phyloP scores from a whole-genome alignment of 1,140 invertebrate genomes.

The Adoxophyes honmai region DNA sequence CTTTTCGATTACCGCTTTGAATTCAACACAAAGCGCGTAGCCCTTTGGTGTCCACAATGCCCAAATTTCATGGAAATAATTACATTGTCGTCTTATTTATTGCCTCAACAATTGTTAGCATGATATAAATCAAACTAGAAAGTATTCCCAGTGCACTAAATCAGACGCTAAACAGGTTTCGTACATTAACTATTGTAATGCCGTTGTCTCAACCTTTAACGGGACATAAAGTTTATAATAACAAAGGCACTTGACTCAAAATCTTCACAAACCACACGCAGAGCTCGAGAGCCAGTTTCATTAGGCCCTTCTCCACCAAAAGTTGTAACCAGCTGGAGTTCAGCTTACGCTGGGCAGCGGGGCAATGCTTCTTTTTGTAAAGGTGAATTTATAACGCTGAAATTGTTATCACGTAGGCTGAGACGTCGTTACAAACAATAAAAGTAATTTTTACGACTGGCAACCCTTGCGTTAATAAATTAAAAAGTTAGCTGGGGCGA shows the following conservation, averaged over 20 bases:
- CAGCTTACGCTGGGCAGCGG: constrained; percentile 26
- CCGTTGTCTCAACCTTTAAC: constrained; percentile 47
- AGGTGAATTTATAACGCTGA: constrained; percentile 59
- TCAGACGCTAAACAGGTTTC: constrained; percentile 45
- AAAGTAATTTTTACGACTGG: constrained; percentile 74
- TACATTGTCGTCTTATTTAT: constrained; percentile 14
- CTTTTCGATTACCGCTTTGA: too few species aligned
- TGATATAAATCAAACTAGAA: constrained; percentile 10
- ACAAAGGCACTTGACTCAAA: constrained; percentile 61
- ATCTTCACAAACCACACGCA: constrained; percentile 39
- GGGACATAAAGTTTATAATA: constrained; percentile 46
- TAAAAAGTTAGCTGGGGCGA: constrained; percentile 61
- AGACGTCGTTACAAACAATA: constrained; percentile 72
- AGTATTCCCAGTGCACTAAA: constrained; percentile 14
- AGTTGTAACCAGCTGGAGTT: constrained; percentile 12
- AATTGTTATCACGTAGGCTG: constrained; percentile 72
- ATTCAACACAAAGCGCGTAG: neutral
- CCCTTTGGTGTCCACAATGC: neutral
- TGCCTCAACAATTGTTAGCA: constrained; percentile 9
- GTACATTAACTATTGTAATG: constrained; percentile 20
- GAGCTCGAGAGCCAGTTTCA: constrained; percentile 19
- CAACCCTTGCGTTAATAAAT: constrained; percentile 70
- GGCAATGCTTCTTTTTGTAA: constrained; percentile 32
- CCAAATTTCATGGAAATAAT: constrained; percentile 15
- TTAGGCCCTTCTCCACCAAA: neutral